Base-by-base conservation (phyloP, 2,113 vertebrate species). In the Cyanoliseus patagonus region DNA sequence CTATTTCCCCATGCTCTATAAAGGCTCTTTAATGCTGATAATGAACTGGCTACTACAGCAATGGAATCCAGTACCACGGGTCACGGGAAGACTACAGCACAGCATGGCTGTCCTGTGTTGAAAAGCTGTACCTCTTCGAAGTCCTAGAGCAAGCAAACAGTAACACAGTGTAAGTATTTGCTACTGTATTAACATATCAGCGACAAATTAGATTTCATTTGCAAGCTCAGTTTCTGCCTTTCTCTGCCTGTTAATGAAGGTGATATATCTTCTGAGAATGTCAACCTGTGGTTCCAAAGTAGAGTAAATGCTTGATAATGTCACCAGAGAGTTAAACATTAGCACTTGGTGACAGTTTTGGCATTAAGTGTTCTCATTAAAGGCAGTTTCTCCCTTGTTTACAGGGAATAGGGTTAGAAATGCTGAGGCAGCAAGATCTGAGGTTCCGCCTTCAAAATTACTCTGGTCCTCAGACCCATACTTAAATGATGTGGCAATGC, bases 251-350 rank as follows among this genome's bases (percentile, higher is more conserved):
- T 39, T 92, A 85, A 79, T 83, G 70, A 93, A 73, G 39, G 75
- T 69, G 57, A 57, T 86, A 2, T 4, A 17, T 84, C 81, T 85
- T 85, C 74, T 51, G 51, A 69, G 35, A 83, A 69, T 44, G 57
- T 79, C 52, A 79, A 85, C 79, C 70, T 27, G 28, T 42, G 75
- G 27, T 77, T 94, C 59, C 30, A 76, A 90, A 93, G 72, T 51
- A 75, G 66, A 85, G 57, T 81, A 91, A 93, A 90, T 95, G 84
- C 84, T 91, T 89, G 68, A 64, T 87, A 72, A 87, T 33, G 30
- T 84, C 63, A 79, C 84, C 37, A 41, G 87, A 46, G 78, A 78
- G 70, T 94, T 95, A 85, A 70, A 76, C 42, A 22, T 68, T 42
- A 76, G 70, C 42, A 55, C 44, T 90, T 72, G 82, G 82, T 49